Base-by-base conservation (phyloP, 2,888 invertebrate species). In the Drosophila bunnanda region DNA sequence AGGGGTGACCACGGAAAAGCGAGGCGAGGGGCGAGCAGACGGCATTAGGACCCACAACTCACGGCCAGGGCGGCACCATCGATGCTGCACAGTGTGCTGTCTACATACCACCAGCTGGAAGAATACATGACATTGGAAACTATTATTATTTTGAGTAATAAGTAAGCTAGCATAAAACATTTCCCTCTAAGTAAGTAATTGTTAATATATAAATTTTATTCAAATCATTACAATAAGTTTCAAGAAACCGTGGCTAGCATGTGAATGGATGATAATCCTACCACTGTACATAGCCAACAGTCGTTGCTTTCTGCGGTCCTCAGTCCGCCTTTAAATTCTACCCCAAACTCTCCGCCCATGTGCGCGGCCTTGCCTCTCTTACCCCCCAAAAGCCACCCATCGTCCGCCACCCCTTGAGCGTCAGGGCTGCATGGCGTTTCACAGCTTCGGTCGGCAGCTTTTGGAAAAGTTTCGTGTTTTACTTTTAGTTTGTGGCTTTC, bases 401-500 rank as follows among this genome's bases (percentile, higher is more conserved):
- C 46, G 7, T 7, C 28, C 30, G 7, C 57, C 41, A 13, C 41
- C 28, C 28, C 13, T 17, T 58, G 36, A 55, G 55, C 44, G 41
- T 32, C 50, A 56, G 62, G 70, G 70, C 38, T 74, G 69, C 82
- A 71, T 85, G 86, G 60, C 78, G 87, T 38, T 89, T 89, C 89
- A 89, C 83, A 84, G 83, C 88, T 87, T 69, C 80, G 83, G 79
- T 83, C 66, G 83, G 76, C 55, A 76, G 88, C 84, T 80, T 83
- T 75, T 88, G 72, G 77, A 60, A 83, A 72, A 84, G 88, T 84
- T 84, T 89, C 73, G 88, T 84, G 83, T 87, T 84, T 84, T 84
- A 84, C 83, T 84, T 84, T 84, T 89, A 84, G 83, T 89, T 89
- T 86, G 85, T 80, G 85, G 85, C 89, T 89, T 89, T 88, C 77